Percentiles rank a stretch among this genome's conserved stretches.
Evolutionary conservation across 1,140 invertebrate species (phyloP).

Genomic region (Drosophila neocordata): DNA sequence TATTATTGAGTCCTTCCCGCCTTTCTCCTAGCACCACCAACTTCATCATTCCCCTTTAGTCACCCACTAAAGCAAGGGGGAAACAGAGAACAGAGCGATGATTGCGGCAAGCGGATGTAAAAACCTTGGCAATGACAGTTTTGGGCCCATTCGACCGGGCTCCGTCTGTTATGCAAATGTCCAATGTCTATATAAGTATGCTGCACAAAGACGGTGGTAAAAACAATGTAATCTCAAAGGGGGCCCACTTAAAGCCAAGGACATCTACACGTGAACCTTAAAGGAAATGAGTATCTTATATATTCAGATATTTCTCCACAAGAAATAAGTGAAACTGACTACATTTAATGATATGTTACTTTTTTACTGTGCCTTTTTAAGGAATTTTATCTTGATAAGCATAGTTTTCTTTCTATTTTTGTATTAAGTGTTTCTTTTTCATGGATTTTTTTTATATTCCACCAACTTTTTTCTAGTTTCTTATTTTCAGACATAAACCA

Average conservation of each 20-base stretch:
- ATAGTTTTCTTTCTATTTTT: too few relatives aligned
- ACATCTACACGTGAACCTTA: too few relatives aligned
- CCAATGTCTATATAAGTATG: slow-evolving; percentile 40
- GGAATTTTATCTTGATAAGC: too few relatives aligned
- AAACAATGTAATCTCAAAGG: neutral
- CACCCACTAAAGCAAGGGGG: slow-evolving; percentile 13
- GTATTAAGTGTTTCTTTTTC: too few relatives aligned
- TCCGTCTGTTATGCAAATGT: slow-evolving; percentile 74
- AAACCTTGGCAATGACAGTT: slow-evolving; percentile 79
- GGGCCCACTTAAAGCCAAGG: neutral
- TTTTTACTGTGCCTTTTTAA: too few relatives aligned
- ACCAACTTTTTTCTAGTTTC: too few relatives aligned
- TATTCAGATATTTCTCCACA: too few relatives aligned
- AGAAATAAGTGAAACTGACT: too few relatives aligned
- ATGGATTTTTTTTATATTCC: too few relatives aligned
- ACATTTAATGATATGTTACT: too few relatives aligned
- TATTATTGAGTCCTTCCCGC: slow-evolving; percentile 66
- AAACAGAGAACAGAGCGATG: slow-evolving; percentile 47
- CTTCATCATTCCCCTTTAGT: slow-evolving; percentile 17
- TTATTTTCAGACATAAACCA: too few relatives aligned
- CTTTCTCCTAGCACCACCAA: neutral
- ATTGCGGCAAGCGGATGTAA: slow-evolving; percentile 79
- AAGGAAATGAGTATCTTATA: too few relatives aligned
- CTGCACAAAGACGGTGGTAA: neutral
- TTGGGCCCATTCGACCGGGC: slow-evolving; percentile 41